phyloP scores from a whole-genome alignment of 1,140 invertebrate species.

The Ephestia elutella region DNA sequence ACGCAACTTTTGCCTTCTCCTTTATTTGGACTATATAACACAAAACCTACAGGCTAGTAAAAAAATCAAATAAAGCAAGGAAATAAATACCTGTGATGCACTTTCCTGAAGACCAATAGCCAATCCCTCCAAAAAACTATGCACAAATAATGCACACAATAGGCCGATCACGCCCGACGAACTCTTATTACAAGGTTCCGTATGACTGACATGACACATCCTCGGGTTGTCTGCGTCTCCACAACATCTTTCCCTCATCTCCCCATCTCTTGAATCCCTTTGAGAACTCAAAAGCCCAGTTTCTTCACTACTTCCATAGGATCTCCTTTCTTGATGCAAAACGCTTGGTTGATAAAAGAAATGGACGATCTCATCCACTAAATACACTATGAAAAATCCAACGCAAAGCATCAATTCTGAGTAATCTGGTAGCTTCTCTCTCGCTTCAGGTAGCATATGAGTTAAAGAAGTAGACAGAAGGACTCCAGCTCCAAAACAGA shows the following conservation, averaged over 20 bases:
- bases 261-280: constrained; percentile 32
- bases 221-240: constrained; percentile 71
- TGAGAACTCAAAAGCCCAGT: constrained; percentile 26
- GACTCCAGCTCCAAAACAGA: constrained; percentile 91
- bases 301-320: constrained; percentile 48
- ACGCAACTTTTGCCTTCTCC: no score
- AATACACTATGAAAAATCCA: constrained; percentile 87
- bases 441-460: constrained; percentile 89
- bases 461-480: constrained; percentile 86
- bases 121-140: constrained; percentile 87
- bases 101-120: constrained; percentile 85
- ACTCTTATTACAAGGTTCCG: constrained; percentile 75
- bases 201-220: constrained; percentile 78
- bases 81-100: constrained; percentile 64
- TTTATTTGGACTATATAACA: no score
- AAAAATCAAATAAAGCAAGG: neutral
- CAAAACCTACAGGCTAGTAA: no score
- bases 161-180: constrained; percentile 77
- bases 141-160: constrained; percentile 83
- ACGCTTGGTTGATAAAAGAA: constrained; percentile 70
- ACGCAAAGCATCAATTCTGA: constrained; percentile 82
- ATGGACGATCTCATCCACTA: constrained; percentile 85
- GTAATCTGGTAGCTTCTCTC: constrained; percentile 72
- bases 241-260: constrained; percentile 48
- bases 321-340: constrained; percentile 6